Conservation (phyloP, 2,888 invertebrate species). For the Dasysyrphus albostriatus region DNA sequence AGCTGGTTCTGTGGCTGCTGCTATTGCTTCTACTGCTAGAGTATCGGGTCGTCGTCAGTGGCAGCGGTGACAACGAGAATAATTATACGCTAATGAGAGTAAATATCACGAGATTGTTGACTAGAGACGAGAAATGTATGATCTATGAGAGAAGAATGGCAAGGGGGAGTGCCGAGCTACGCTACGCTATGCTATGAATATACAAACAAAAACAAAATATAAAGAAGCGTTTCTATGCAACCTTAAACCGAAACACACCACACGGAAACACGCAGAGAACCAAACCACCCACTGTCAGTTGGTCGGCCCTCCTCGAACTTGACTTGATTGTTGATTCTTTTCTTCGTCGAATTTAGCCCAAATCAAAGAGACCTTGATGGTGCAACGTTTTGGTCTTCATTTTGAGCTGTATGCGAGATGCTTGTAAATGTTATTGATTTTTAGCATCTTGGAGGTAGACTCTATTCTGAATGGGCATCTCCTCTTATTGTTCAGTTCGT, state of each 20-base stretch:
- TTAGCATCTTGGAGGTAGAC: constrained; percentile 48
- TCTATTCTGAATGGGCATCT: not conserved
- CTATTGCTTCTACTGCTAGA: not conserved
- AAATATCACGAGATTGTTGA: constrained; percentile 74
- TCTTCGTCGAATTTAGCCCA: constrained; percentile 66
- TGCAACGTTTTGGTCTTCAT: constrained; percentile 44
- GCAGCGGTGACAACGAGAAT: not conserved
- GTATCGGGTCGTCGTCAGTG: not conserved
- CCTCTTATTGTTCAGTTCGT: too few relatives aligned
- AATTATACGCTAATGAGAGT: constrained; percentile 67
- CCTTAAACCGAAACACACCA: constrained; percentile 20
- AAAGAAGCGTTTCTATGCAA: constrained; percentile 43
- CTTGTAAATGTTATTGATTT: constrained; percentile 58
- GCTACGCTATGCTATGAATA: constrained; percentile 22
- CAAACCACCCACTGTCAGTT: not conserved
- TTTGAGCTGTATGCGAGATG: constrained; percentile 18
- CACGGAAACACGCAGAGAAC: constrained; percentile 17
- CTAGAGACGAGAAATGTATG: constrained; percentile 60
- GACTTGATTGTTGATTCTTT: constrained; percentile 30
- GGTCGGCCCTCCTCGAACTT: constrained; percentile 35
- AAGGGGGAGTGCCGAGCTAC: constrained; percentile 19
- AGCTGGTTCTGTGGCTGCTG: not conserved
- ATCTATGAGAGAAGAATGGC: constrained; percentile 36
- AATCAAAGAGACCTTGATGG: constrained; percentile 72
- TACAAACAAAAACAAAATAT: constrained; percentile 7